phyloP scores from a whole-genome alignment of 2,797 vertebrate genomes.

The Tauraco hartlaubi region DNA sequence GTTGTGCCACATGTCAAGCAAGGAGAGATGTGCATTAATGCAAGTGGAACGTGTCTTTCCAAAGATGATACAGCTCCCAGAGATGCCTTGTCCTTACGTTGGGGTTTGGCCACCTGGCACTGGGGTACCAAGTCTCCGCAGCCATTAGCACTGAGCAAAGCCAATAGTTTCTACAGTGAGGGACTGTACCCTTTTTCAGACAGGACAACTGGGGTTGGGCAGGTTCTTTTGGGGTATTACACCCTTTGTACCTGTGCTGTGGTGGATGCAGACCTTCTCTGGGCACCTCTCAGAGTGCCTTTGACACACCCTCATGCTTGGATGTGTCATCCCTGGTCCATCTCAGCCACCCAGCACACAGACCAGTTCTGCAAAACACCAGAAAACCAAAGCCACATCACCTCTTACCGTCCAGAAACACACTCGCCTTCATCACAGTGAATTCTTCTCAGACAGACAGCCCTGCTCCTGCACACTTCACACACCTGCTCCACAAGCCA shows the following conservation, averaged over 20 bases:
- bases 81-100: rapidly evolving
- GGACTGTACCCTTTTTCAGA: neutral
- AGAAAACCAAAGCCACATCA: neutral
- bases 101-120: neutral
- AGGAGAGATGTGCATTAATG: neutral
- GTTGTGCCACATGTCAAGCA: rapidly evolving
- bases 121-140: neutral
- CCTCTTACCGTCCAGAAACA: rapidly evolving
- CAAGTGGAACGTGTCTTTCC: neutral
- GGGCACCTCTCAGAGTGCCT: neutral
- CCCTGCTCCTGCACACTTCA: rapidly evolving
- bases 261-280: neutral
- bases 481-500: rapidly evolving
- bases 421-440: rapidly evolving
- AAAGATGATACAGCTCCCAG: neutral
- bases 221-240: neutral
- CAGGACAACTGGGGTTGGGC: neutral
- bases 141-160: neutral
- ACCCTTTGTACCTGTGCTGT: rapidly evolving
- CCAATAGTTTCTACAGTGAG: neutral
- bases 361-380: neutral
- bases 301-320: neutral
- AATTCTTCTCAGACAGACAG: rapidly evolving
- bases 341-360: neutral
- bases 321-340: neutral